Base-by-base conservation (phyloP, 2,797 vertebrate genomes). In the Sebastes diploproa region DNA sequence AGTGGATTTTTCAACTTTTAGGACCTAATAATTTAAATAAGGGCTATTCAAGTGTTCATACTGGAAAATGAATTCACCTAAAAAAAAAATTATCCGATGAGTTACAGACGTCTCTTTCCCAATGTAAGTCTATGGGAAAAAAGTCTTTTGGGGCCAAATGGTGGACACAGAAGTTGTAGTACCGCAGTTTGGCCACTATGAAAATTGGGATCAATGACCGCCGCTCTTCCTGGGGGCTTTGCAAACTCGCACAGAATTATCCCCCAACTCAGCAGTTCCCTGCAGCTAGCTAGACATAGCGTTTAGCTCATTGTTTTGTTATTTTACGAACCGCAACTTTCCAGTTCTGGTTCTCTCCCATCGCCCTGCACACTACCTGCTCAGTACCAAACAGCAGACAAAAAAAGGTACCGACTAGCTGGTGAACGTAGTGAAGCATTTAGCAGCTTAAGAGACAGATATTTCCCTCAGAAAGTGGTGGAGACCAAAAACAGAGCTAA, bases 181-280 rank as follows among this genome's bases (percentile, higher is more conserved):
- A 18, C 42, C 6, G 42, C 3, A 3, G 6, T 46, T 46, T 46
- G 42, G 42, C 42, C 42, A 46, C 14, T 1, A 46, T 2, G 0
- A 18, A 46, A 46, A 46, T 46, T 46, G 14, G 42, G 42, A 46
- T 46, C 42, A 46, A 46, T 0, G 2, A 46, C 0, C 1, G 1
- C 0, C 38, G 0, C 6, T 46, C 38, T 46, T 42, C 14, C 14
- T 18, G 38, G 14, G 6, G 38, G 0, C 42, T 16, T 46, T 0
- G 42, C 0, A 1, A 52, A 20, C 46, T 0, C 2, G 2, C 23
- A 3, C 11, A 52, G 64, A 67, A 52, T 52, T n/a, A 66, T 29
- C 38, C 18, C 4, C 23, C 27, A 29, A n/a, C 2, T 30, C 25
- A 30, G 42, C 2, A 30, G 42, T 5, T 52, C 38, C 4, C 38